Evolutionary conservation across 2,888 invertebrate species (phyloP).

Genomic region (Latrodectus hesperus): DNA sequence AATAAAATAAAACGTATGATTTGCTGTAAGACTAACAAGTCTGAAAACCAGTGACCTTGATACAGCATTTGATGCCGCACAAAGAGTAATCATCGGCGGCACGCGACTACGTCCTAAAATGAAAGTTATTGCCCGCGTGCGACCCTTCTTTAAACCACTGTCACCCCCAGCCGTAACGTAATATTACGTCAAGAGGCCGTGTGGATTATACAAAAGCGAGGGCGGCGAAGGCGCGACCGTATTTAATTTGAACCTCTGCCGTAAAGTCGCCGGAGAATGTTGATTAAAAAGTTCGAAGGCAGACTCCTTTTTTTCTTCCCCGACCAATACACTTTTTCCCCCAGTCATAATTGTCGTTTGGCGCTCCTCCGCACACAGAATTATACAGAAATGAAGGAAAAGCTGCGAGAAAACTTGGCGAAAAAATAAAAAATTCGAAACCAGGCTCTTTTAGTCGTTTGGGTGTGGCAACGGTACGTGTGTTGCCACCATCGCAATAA

Average conservation of each 20-base stretch:
- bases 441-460: conserved; percentile 55
- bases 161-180: conserved; percentile 5
- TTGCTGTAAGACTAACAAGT: too few relatives aligned
- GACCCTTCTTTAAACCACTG: conserved; percentile 25
- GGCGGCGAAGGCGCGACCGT: conserved; percentile 35
- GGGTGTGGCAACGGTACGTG: conserved; percentile 66
- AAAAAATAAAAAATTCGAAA: conserved; percentile 21
- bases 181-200: conserved; percentile 37
- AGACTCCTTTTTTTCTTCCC: not conserved
- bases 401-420: conserved; percentile 4
- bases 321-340: conserved; percentile 31
- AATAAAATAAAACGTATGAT: too few relatives aligned
- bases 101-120: conserved; percentile 27
- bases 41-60: too few relatives aligned
- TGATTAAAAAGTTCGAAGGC: conserved; percentile 58
- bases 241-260: conserved; percentile 64
- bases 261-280: conserved; percentile 59
- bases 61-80: too few relatives aligned
- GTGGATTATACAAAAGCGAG: conserved; percentile 54
- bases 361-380: conserved; percentile 42
- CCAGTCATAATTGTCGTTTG: conserved; percentile 63
- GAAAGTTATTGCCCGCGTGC: not conserved
- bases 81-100: not conserved
- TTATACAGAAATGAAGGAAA: conserved; percentile 6
- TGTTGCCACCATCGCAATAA: conserved; percentile 63